Percentiles rank a stretch among this genome's conserved stretches.
phyloP scores from a whole-genome alignment of 2,797 vertebrate species.

The Hipposideros larvatus region DNA sequence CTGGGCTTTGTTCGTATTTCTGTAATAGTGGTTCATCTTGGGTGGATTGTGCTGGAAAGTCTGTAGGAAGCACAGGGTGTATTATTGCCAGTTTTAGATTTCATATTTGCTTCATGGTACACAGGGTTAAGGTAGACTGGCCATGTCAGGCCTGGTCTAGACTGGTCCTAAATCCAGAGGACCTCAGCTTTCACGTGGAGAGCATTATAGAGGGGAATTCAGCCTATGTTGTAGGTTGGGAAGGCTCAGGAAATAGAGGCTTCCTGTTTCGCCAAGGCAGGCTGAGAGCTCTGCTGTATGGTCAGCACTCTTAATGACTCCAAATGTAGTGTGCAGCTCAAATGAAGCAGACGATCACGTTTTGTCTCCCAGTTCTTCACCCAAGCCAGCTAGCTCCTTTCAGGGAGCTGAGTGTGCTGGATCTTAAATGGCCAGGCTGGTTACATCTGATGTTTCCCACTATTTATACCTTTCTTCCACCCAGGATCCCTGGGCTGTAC shows the following conservation, averaged over 20 bases:
- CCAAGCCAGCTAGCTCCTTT: not conserved
- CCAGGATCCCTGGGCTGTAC: not conserved
- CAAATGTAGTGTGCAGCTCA: not conserved
- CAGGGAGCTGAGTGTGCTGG: not conserved
- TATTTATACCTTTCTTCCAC: not conserved
- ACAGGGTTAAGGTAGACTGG: not conserved
- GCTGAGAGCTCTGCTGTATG: not conserved
- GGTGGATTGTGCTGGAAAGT: not conserved
- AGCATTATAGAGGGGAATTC: not conserved
- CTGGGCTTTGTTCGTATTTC: not conserved
- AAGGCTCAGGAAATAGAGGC: not conserved
- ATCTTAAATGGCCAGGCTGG: not conserved
- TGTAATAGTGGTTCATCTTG: not conserved
- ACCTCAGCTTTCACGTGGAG: not conserved
- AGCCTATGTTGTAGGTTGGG: accelerated
- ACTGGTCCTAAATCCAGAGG: not conserved
- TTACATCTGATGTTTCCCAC: not conserved
- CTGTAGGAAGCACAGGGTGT: not conserved
- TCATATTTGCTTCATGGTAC: not conserved
- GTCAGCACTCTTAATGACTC: not conserved
- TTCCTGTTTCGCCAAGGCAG: not conserved
- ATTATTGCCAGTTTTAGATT: not conserved
- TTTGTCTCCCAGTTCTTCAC: not conserved
- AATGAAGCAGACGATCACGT: not conserved
- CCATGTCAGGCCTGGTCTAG: not conserved